Conservation (phyloP, 2,888 invertebrate species). For the Pheosia gnoma region DNA sequence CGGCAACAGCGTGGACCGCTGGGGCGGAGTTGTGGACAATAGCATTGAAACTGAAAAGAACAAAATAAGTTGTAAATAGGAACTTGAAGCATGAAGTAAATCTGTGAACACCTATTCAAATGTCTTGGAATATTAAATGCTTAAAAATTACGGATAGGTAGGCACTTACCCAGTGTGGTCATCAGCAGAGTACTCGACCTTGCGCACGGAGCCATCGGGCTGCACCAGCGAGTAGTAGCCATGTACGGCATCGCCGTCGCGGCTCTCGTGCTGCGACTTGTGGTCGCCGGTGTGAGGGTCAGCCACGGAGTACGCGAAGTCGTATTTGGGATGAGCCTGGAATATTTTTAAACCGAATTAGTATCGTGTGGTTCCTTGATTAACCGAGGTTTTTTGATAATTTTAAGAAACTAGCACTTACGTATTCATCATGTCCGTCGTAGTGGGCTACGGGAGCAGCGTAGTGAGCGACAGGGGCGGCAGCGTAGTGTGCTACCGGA, state of each 20-base stretch:
- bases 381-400: not conserved
- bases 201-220: constrained; percentile 78
- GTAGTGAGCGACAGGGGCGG: constrained; percentile 39
- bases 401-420: constrained; percentile 6
- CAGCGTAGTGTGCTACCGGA: constrained; percentile 36
- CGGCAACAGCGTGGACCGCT: constrained; percentile 45
- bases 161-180: constrained; percentile 69
- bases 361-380: not conserved
- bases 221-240: constrained; percentile 84
- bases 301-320: constrained; percentile 77
- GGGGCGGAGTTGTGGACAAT: constrained; percentile 57
- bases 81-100: too few relatives aligned
- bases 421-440: constrained; percentile 27
- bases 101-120: not conserved
- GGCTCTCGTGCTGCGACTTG: constrained; percentile 74
- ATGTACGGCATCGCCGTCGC: constrained; percentile 79
- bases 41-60: constrained; percentile 50
- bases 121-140: not conserved
- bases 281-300: constrained; percentile 83
- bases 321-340: constrained; percentile 65
- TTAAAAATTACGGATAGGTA: not conserved
- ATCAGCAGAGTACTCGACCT: constrained; percentile 77
- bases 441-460: constrained; percentile 34
- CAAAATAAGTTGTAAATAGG: not conserved
- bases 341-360: constrained; percentile 7